Conservation (phyloP, 2,113 vertebrate species). For the Thomomys bottae region DNA sequence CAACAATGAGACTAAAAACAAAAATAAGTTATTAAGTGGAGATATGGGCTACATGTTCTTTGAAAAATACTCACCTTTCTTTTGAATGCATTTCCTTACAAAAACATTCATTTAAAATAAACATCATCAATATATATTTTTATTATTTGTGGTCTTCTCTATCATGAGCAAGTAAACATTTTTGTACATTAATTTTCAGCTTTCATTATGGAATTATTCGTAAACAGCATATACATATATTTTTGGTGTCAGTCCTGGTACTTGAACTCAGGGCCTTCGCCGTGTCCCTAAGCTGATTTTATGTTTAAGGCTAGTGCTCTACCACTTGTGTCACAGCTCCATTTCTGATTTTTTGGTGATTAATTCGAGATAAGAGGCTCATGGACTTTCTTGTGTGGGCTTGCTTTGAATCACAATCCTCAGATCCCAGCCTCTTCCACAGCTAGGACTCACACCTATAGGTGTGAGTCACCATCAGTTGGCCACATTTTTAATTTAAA, state of each 20-base stretch:
- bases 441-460: too few species aligned
- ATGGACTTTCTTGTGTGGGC: too few species aligned
- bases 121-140: not conserved
- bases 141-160: not conserved
- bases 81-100: not conserved
- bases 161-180: not conserved
- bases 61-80: slow-evolving; percentile 40
- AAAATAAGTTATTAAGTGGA: slow-evolving; percentile 14
- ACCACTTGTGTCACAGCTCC: too few species aligned
- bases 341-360: too few species aligned
- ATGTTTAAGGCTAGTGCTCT: too few species aligned
- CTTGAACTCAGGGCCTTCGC: too few species aligned
- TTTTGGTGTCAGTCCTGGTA: too few species aligned
- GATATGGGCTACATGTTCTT: not conserved
- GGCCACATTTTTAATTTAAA: not conserved
- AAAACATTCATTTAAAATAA: not conserved
- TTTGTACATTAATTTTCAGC: not conserved
- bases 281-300: too few species aligned
- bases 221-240: not conserved
- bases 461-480: too few species aligned
- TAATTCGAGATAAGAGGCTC: too few species aligned
- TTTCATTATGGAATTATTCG: not conserved
- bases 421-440: too few species aligned
- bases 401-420: too few species aligned
- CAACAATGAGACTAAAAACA: not conserved